Conservation (phyloP, 2,113 vertebrate genomes). For the Pampusana beccarii region DNA sequence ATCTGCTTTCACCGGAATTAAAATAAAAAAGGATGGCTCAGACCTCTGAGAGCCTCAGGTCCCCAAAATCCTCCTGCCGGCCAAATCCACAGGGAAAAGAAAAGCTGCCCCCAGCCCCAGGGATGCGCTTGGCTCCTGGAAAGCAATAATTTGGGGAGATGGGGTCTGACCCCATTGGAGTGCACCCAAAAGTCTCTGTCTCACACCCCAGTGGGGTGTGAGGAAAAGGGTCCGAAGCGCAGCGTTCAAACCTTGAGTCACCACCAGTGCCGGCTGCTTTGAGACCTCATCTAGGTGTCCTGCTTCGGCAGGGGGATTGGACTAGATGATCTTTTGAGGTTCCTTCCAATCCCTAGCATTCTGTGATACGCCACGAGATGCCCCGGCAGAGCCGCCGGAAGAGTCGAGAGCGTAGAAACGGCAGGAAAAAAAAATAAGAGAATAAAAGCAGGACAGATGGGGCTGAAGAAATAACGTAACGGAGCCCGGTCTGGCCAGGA, state of each 20-base stretch:
- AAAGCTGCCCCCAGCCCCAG: not conserved
- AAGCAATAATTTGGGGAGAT: not conserved
- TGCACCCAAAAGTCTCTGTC: not conserved
- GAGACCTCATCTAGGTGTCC: too few species aligned
- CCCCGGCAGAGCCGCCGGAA: not conserved
- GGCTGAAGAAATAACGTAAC: not conserved
- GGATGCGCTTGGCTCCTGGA: not conserved
- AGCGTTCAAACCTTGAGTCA: not conserved
- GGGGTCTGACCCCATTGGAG: accelerated
- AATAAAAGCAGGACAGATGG: conserved; percentile 14
- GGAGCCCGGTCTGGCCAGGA: not conserved
- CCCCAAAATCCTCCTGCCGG: accelerated
- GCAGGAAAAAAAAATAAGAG: accelerated
- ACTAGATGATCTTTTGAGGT: too few species aligned
- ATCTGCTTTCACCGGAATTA: not conserved
- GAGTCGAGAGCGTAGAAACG: accelerated
- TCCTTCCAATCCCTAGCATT: too few species aligned
- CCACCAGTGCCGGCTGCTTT: accelerated
- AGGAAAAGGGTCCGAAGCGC: accelerated
- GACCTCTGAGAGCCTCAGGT: not conserved
- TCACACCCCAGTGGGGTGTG: accelerated
- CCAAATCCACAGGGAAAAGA: not conserved
- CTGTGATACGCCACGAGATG: accelerated
- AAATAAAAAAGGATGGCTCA: not conserved
- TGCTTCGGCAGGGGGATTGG: too few species aligned